Evolutionary conservation across 2,113 vertebrate species (phyloP).

Genomic region (Lepus americanus): DNA sequence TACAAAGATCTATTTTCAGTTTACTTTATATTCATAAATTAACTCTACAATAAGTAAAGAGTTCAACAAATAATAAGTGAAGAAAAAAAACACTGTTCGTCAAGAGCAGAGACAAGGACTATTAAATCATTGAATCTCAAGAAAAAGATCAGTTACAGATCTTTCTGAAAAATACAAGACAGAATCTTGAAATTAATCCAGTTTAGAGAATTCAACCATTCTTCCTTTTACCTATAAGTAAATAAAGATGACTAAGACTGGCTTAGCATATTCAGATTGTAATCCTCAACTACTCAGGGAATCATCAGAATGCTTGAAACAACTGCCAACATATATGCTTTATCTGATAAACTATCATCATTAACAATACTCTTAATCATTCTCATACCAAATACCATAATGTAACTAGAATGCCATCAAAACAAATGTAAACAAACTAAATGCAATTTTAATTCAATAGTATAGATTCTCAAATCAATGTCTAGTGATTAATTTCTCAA

Average conservation of each 20-base stretch:
- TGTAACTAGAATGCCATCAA: not conserved
- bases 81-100: too few species aligned
- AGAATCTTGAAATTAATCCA: conserved; percentile 9
- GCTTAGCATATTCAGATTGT: not conserved
- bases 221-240: conserved; percentile 36
- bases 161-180: not conserved
- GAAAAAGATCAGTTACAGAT: not conserved
- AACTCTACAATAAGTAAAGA: not conserved
- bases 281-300: not conserved
- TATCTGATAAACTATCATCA: not conserved
- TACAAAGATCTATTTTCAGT: not conserved
- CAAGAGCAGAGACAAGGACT: too few species aligned
- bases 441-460: not conserved
- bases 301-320: not conserved
- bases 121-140: too few species aligned
- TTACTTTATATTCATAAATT: not conserved
- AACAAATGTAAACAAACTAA: not conserved
- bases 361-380: not conserved
- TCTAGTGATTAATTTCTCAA: conserved; percentile 19
- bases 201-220: conserved; percentile 25
- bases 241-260: not conserved
- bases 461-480: not conserved
- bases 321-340: not conserved
- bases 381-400: not conserved
- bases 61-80: too few species aligned